Evolutionary conservation across 2,888 invertebrate species (phyloP), one percentile per base, ranked within the genome.

Genomic region (Cordilura impudica): DNA sequence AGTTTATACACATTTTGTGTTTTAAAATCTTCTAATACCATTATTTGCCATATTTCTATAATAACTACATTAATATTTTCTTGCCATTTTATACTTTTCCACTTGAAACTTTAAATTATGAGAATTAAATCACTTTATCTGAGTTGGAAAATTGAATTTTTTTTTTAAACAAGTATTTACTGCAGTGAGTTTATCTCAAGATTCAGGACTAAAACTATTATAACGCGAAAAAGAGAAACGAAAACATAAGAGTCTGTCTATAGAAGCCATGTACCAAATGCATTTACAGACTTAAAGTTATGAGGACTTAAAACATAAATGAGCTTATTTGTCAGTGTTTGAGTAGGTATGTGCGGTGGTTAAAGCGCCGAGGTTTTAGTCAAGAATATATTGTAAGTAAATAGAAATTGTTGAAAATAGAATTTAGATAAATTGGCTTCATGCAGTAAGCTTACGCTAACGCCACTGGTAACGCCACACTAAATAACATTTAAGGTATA

Each of bases 361-460:
- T 21, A 12, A 19, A 21, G 5, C 21, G n/a, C 10, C 12, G 35
- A 7, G 21, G 56, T 19, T 10, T 21, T 51, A 60, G 56, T 61
- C 56, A 8, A 75, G 53, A 56, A 75, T 70, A 63, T 75, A 63
- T 69, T 63, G 69, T 39, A 8, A 75, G 75, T 75, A 70, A 75
- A 75, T 75, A 75, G 75, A 75, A 75, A 70, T 75, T 75, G 75
- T 75, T 56, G 69, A 58, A 65, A 75, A 63, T 75, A 43, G 63
- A 63, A 69, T 75, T 63, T 75, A 75, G 69, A 75, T 75, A 75
- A 75, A 75, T 75, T 75, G 54, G 75, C 75, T 70, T 75, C 75
- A 43, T 75, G 70, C n/a, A 70, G 16, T 75, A 70, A 63, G 69
- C 69, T 70, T 56, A 39, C 35, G 35, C 35, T 39, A 39, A 39